Percentiles rank a stretch among this genome's conserved stretches.
These are phyloP conservation scores for Cichlasoma orientale DNA, from an alignment of 2,797 vertebrate genomes.

Conservation along the genomic window DNA sequence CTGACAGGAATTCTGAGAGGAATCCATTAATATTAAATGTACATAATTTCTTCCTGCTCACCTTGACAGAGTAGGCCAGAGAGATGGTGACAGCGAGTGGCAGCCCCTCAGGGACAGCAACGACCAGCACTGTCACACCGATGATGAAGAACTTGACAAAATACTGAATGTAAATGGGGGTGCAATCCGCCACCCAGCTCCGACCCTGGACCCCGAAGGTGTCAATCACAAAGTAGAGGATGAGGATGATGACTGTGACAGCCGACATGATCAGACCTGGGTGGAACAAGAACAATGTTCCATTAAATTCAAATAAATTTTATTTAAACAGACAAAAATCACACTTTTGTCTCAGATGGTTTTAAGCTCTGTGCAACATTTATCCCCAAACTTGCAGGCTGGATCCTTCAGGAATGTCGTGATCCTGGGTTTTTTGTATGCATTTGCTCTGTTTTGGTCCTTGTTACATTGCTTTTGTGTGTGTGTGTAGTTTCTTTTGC, in stretches of 20 bases:
- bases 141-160: constrained; percentile 99
- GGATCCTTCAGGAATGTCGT: neutral
- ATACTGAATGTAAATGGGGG: constrained; percentile 95
- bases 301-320: neutral
- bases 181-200: constrained; percentile 89
- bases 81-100: constrained; percentile 97
- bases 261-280: constrained; percentile 96
- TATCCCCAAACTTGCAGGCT: neutral
- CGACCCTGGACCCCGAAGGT: constrained; percentile 86
- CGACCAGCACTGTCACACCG: constrained; percentile 94
- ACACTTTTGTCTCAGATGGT: neutral
- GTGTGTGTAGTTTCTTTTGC: neutral
- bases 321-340: neutral
- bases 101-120: constrained; percentile 95
- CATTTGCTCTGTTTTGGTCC: too few relatives aligned
- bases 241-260: constrained; percentile 93
- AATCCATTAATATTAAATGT: neutral
- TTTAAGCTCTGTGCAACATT: neutral
- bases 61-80: constrained; percentile 97
- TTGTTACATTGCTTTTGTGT: neutral
- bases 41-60: constrained; percentile 47
- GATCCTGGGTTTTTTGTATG: too few relatives aligned
- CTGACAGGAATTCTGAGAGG: neutral
- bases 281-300: neutral
- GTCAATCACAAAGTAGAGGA: constrained; percentile 94